Base-by-base conservation (phyloP, 2,888 invertebrate genomes). In the Trichogramma dendrolimi region DNA sequence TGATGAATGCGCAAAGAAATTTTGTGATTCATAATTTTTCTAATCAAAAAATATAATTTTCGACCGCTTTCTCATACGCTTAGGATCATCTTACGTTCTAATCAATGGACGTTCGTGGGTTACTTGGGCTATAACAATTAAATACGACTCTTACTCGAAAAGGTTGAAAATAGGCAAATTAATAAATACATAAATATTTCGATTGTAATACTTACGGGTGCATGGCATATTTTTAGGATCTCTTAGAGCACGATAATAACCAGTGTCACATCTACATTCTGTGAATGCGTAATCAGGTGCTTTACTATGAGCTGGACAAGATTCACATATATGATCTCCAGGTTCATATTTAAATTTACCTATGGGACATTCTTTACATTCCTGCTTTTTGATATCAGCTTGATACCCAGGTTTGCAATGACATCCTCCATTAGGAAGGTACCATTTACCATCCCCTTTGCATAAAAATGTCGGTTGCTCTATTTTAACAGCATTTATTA, bases 391-490 rank as follows among this genome's bases (percentile, higher is more conserved):
- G 69, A 87, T 82, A 75, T 93, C 91, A 6, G 96, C 90, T 75
- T 96, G 93, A 81, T 88, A 96, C 0, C 96, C 97, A 50, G 94
- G 90, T 74, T 90, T 89, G 80, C 97, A 97, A 75, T 93, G 92
- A 80, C 97, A 98, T 3, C 93, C 92, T 1, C 96, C 96, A 60
- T 89, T 89, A 0, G 94, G 87, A 60, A 95, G 84, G 55, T 94
- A 94, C 97, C 97, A 98, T 75, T 93, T 94, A 7, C 97, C 98
- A 81, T 96, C 96, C 59, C 96, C 95, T 76, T 88, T 89, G 80
- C 90, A 90, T 56, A 89, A 80, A 72, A 83, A 85, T 7, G 81
- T 83, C 49, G 89, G 86, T 59, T 85, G 81, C 64, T 88, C 89
- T 72, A 86, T 87, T 62, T 87, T 82, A 74, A 92, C 92, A 4